Evolutionary conservation across 2,797 vertebrate genomes (phyloP).

Genomic region (Melopsittacus undulatus): DNA sequence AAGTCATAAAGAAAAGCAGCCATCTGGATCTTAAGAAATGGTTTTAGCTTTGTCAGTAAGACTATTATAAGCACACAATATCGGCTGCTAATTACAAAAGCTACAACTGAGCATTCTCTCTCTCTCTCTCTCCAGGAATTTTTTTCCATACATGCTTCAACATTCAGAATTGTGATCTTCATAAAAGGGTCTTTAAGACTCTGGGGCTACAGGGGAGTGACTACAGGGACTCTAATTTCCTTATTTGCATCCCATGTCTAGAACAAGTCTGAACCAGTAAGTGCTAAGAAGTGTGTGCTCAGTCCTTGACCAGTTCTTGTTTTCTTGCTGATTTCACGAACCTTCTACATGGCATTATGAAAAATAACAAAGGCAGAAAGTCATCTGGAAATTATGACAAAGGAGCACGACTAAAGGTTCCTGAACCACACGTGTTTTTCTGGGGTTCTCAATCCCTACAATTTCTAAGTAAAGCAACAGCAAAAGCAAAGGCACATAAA

Average conservation of each 20-base stretch:
- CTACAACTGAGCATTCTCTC: not conserved
- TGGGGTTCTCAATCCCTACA: not conserved
- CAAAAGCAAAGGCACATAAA: not conserved
- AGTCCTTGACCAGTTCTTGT: not conserved
- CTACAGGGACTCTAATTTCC: not conserved
- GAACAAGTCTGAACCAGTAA: not conserved
- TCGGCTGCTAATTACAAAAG: constrained; percentile 46
- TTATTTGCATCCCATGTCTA: not conserved
- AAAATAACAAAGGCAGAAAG: not conserved
- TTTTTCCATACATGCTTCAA: not conserved
- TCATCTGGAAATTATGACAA: not conserved
- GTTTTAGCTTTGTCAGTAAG: constrained; percentile 45
- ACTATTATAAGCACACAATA: constrained; percentile 16
- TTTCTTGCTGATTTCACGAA: not conserved
- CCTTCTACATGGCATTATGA: not conserved
- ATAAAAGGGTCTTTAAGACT: not conserved
- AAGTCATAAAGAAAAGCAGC: constrained; percentile 55
- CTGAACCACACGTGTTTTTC: accelerated
- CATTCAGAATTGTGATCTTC: not conserved
- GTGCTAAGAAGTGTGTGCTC: not conserved
- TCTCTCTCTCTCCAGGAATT: constrained; percentile 22
- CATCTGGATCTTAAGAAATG: constrained; percentile 59
- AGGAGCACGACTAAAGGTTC: not conserved
- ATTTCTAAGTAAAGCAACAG: not conserved
- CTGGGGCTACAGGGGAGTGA: not conserved